phyloP scores from a whole-genome alignment of 92 coral and sea anemone genomes.

The Pocillopora grandis region DNA sequence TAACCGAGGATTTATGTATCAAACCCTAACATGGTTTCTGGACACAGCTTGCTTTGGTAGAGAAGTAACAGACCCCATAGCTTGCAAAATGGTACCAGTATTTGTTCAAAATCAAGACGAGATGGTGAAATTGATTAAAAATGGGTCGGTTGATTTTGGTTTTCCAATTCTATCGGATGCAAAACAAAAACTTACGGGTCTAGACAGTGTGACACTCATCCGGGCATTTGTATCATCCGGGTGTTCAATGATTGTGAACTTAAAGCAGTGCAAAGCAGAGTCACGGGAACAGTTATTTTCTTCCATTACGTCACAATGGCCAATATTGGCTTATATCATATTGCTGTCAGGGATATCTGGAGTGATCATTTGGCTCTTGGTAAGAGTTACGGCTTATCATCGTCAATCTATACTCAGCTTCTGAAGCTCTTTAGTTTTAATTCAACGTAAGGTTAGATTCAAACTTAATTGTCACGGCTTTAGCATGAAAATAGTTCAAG shows the following conservation, averaged over 20 bases:
- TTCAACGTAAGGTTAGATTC: no score
- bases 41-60: background rate
- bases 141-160: conserved; percentile 31
- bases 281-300: conserved; percentile 27
- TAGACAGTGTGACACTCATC: background rate
- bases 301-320: conserved; percentile 44
- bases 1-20: conserved; percentile 17
- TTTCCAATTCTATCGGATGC: conserved; percentile 22
- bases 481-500: no score
- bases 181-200: background rate
- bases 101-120: conserved; percentile 19
- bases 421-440: no score
- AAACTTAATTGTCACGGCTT: no score
- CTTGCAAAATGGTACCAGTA: background rate
- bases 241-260: conserved; percentile 42
- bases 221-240: conserved; percentile 34
- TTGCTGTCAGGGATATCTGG: conserved; percentile 17
- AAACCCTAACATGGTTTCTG: background rate
- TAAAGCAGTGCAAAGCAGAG: conserved; percentile 26
- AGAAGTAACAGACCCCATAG: background rate
- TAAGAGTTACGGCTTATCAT: background rate
- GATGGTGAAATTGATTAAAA: background rate
- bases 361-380: conserved; percentile 8
- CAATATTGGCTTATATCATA: conserved; percentile 21
- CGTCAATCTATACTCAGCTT: no score